Evolutionary conservation across 2,888 invertebrate genomes (phyloP).

Genomic region (Agelastica alni): DNA sequence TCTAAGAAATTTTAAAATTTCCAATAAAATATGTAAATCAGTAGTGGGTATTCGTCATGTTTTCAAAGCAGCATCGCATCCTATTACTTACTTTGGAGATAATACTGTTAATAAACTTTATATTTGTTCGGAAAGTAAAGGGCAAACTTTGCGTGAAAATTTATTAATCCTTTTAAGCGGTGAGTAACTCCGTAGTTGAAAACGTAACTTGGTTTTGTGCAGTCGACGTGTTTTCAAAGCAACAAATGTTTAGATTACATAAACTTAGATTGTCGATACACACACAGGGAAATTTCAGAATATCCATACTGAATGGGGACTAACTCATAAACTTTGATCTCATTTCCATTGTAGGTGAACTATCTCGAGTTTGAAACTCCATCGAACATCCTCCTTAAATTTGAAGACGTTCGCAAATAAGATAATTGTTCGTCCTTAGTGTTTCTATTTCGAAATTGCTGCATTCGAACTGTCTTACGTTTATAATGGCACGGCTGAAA

Average conservation of each 20-base stretch:
- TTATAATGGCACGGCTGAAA: conserved; percentile 7
- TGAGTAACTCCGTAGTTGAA: too few species aligned
- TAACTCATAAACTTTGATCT: conserved; percentile 20
- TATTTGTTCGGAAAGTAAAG: too few species aligned
- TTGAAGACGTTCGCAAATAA: conserved; percentile 19
- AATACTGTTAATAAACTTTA: too few species aligned
- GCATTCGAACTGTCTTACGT: conserved; percentile 12
- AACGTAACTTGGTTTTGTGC: too few species aligned
- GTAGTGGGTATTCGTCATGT: too few species aligned
- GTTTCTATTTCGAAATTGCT: conserved; percentile 10
- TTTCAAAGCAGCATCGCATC: too few species aligned
- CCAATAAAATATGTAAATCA: too few species aligned
- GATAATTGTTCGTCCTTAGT: conserved; percentile 17
- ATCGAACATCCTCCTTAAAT: conserved; percentile 11
- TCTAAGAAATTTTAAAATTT: too few species aligned
- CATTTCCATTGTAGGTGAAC: conserved; percentile 17
- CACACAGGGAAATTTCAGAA: neutral
- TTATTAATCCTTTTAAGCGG: too few species aligned
- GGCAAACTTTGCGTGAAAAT: too few species aligned
- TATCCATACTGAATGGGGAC: conserved; percentile 4
- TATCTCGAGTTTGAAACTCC: conserved; percentile 16
- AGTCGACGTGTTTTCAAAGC: conserved; percentile 1
- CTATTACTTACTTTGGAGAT: too few species aligned
- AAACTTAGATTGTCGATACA: conserved; percentile 12
- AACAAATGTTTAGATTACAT: conserved; percentile 10